Evolutionary conservation across 2,888 invertebrate species (phyloP).

Genomic region (Cataglyphis cursor): DNA sequence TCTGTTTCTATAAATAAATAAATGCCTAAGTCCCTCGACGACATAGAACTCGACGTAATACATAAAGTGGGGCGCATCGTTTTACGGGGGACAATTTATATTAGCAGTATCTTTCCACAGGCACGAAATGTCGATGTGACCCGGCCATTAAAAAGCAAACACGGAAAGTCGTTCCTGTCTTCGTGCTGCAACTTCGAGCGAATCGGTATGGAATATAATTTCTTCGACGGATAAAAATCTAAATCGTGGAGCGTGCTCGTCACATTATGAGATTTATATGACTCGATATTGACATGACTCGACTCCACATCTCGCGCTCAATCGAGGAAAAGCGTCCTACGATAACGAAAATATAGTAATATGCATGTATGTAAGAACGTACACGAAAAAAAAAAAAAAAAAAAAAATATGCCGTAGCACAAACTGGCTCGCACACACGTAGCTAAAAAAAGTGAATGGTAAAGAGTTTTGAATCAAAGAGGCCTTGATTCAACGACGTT

Average conservation of each 20-base stretch:
- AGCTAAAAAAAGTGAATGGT: slow-evolving; percentile 64
- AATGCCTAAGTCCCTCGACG: slow-evolving; percentile 28
- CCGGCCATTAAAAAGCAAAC: slow-evolving; percentile 3
- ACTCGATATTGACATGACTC: slow-evolving; percentile 1
- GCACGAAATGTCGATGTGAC: background rate
- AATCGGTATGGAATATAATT: slow-evolving; percentile 15
- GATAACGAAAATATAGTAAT: slow-evolving; percentile 61
- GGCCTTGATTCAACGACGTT: slow-evolving; percentile 83
- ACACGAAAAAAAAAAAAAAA: slow-evolving; percentile 73
- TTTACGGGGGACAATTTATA: slow-evolving; percentile 40
- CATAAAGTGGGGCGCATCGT: slow-evolving; percentile 27
- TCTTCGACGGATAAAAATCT: slow-evolving; percentile 7
- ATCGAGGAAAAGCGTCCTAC: slow-evolving; percentile 50
- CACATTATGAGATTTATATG: slow-evolving; percentile 20
- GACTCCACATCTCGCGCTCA: slow-evolving; percentile 46
- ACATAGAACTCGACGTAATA: slow-evolving; percentile 35
- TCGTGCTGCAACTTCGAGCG: background rate
- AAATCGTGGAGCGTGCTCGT: slow-evolving; percentile 18
- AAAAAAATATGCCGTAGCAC: slow-evolving; percentile 52
- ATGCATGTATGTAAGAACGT: slow-evolving; percentile 77
- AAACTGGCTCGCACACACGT: slow-evolving; percentile 55
- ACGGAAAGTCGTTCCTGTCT: slow-evolving; percentile 7
- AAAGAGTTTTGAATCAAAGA: slow-evolving; percentile 79
- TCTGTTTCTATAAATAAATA: slow-evolving; percentile 45
- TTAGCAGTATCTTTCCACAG: slow-evolving; percentile 2